phyloP scores from a whole-genome alignment of 2,113 vertebrate species.

The Mus pahari region DNA sequence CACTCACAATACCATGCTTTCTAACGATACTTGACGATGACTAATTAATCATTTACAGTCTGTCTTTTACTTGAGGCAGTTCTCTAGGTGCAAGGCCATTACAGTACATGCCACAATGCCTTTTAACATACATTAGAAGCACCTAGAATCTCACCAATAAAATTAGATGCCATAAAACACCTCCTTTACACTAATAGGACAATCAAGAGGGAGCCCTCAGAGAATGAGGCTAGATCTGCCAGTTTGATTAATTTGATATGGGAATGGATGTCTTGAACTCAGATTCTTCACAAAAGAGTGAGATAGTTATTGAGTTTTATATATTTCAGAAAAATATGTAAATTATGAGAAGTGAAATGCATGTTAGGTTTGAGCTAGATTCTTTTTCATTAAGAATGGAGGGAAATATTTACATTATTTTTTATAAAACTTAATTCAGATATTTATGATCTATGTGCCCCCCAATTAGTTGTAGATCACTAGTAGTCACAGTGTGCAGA shows the following conservation, averaged over 20 bases:
- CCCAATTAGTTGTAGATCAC: no score
- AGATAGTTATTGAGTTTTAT: slow-evolving; percentile 83
- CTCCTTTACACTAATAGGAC: slow-evolving; percentile 90
- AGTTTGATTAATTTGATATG: slow-evolving; percentile 84
- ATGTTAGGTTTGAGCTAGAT: not conserved
- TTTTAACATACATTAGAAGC: slow-evolving; percentile 51
- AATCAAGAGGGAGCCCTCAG: slow-evolving; percentile 88
- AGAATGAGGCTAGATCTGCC: slow-evolving; percentile 88
- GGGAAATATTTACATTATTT: not conserved
- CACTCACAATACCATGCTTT: slow-evolving; percentile 76
- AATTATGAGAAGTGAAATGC: slow-evolving; percentile 79
- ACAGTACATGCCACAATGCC: not conserved
- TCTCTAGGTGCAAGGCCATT: slow-evolving; percentile 75
- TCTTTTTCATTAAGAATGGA: not conserved
- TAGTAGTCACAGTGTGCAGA: no score
- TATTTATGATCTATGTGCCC: not conserved
- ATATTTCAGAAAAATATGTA: slow-evolving; percentile 81
- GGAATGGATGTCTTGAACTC: slow-evolving; percentile 87
- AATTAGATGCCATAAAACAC: slow-evolving; percentile 40
- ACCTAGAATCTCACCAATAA: slow-evolving; percentile 58
- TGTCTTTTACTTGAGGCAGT: slow-evolving; percentile 51
- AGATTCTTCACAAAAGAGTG: slow-evolving; percentile 83
- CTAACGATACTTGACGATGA: slow-evolving; percentile 67
- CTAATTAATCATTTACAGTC: slow-evolving; percentile 79
- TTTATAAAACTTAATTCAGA: slow-evolving; percentile 1